Percentiles rank a stretch among this genome's conserved stretches.
Evolutionary conservation across 2,888 invertebrate species (phyloP).

Genomic region (Leucoma salicis): DNA sequence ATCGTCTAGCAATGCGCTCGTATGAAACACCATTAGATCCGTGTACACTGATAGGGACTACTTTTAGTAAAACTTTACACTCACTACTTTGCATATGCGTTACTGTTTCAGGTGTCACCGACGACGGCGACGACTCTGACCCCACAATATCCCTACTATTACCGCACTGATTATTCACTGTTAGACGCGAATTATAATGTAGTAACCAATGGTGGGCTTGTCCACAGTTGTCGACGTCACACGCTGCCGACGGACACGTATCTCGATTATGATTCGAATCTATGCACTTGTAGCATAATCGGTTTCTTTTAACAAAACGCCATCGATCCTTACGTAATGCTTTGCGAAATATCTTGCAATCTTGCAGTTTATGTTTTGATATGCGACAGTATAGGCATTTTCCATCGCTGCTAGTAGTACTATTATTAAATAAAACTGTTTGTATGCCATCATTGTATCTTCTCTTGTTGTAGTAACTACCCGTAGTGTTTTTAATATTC

Average conservation of each 20-base stretch:
- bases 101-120: neutral
- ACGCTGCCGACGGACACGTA: neutral
- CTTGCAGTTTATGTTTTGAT: conserved; percentile 9
- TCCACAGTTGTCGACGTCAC: neutral
- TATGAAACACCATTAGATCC: neutral
- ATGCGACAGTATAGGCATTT: conserved; percentile 14
- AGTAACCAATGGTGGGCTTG: neutral
- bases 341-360: conserved; percentile 22
- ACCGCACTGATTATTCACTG: neutral
- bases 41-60: neutral
- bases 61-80: neutral
- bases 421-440: neutral
- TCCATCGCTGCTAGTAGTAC: neutral
- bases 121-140: neutral
- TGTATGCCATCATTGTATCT: neutral
- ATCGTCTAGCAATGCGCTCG: neutral
- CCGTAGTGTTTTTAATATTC: neutral
- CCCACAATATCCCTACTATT: neutral
- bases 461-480: neutral
- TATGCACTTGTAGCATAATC: conserved; percentile 7
- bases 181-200: neutral
- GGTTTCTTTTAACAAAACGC: neutral
- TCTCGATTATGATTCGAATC: neutral
- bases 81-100: neutral
- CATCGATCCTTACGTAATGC: conserved; percentile 20